Conservation (phyloP, 2,797 vertebrate species). For the Coendou prehensilis region DNA sequence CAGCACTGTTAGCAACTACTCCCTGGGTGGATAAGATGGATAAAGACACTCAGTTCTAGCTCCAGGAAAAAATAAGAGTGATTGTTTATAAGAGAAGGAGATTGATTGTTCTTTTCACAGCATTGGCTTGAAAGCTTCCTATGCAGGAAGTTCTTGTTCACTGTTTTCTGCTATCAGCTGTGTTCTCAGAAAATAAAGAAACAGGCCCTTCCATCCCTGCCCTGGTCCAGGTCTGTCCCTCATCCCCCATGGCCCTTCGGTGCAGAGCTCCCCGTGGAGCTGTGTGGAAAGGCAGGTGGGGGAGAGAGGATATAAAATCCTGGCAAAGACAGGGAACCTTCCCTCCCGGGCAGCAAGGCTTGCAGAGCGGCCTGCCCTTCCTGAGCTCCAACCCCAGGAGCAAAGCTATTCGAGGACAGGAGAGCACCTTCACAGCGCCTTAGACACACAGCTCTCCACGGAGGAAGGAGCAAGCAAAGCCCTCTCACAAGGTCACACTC, state of each 20-base stretch:
- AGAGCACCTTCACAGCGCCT: not conserved
- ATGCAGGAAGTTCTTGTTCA: constrained; percentile 16
- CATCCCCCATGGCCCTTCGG: not conserved
- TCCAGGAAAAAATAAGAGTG: not conserved
- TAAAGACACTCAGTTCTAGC: not conserved
- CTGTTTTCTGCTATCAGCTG: constrained; percentile 13
- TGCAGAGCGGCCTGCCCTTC: not conserved
- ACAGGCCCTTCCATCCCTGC: not conserved
- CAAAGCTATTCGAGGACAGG: not conserved
- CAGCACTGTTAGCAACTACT: no score
- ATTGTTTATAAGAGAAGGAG: not conserved
- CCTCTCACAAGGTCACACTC: not conserved
- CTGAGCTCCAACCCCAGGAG: not conserved
- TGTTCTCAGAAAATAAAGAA: constrained; percentile 24
- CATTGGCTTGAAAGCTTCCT: not conserved
- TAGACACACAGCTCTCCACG: not conserved
- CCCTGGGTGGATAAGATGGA: not conserved
- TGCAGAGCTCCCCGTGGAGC: not conserved
- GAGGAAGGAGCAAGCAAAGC: not conserved
- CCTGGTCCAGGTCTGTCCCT: not conserved
- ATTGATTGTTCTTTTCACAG: not conserved
- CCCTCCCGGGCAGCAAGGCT: not conserved
- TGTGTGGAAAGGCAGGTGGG: not conserved
- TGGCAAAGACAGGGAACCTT: not conserved
- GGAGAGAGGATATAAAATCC: not conserved